Conservation (phyloP, 2,888 invertebrate genomes). For the Eupithecia exiguata region DNA sequence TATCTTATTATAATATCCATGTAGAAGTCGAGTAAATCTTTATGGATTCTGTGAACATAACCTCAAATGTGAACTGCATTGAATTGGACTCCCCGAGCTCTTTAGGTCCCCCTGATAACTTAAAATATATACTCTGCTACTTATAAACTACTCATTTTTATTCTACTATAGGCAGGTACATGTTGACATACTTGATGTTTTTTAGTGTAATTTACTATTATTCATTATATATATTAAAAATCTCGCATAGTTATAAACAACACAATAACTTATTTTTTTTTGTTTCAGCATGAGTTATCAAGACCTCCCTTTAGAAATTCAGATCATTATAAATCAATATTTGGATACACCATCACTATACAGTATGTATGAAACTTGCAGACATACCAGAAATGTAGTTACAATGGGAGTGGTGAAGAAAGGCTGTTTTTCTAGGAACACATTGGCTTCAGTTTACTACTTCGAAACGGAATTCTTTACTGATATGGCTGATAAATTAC, state of each 20-base stretch:
- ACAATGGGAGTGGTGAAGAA: constrained; percentile 54
- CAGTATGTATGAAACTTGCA: constrained; percentile 60
- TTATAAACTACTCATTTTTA: too few species aligned
- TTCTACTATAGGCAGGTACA: too few species aligned
- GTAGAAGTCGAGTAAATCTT: too few species aligned
- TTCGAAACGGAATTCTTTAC: constrained; percentile 61
- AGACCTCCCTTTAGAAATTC: constrained; percentile 68
- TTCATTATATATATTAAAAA: too few species aligned
- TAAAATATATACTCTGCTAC: too few species aligned
- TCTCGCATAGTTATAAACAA: too few species aligned
- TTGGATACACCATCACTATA: constrained; percentile 59
- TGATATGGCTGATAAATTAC: constrained; percentile 57
- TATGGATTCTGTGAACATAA: too few species aligned
- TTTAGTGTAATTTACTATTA: too few species aligned
- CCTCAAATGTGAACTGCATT: too few species aligned
- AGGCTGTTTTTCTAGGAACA: constrained; percentile 59
- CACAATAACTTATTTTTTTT: constrained; percentile 21
- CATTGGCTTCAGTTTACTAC: constrained; percentile 58
- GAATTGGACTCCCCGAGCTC: too few species aligned
- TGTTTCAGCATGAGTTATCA: constrained; percentile 48
- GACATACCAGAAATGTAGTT: constrained; percentile 54
- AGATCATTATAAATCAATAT: constrained; percentile 63
- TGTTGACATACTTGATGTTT: too few species aligned
- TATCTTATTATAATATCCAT: background rate
- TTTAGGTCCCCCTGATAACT: too few species aligned